Percentiles rank a stretch among this genome's conserved stretches.
phyloP scores from a whole-genome alignment of 2,113 vertebrate species.

The Lipotes vexillifer region DNA sequence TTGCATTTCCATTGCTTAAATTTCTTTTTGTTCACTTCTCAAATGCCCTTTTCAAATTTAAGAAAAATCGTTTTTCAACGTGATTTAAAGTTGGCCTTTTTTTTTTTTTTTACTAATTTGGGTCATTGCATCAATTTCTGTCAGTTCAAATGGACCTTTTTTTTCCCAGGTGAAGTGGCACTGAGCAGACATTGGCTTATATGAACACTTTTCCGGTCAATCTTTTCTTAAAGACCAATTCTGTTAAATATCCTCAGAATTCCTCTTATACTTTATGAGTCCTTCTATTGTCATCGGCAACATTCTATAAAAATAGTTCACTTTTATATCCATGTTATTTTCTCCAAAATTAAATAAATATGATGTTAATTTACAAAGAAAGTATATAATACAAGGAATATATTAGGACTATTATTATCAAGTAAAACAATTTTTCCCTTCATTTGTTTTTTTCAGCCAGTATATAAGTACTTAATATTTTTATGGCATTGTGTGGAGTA shows the following conservation, averaged over 20 bases:
- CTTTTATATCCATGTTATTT: not conserved
- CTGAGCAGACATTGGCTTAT: not conserved
- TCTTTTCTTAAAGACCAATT: slow-evolving; percentile 7
- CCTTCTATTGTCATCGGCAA: not conserved
- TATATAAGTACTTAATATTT: not conserved
- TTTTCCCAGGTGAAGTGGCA: not conserved
- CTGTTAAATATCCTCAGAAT: not conserved
- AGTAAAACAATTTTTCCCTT: not conserved
- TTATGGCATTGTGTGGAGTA: not conserved
- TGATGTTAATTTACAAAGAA: not conserved
- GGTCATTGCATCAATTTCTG: slow-evolving; percentile 4
- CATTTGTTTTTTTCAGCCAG: not conserved
- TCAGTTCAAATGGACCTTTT: not conserved
- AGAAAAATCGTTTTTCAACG: not conserved
- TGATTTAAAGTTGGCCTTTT: not conserved
- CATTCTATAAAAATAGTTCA: not conserved
- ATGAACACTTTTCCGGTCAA: not conserved
- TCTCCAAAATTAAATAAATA: not conserved
- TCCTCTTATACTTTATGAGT: not conserved
- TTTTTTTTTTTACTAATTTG: slow-evolving; percentile 13
- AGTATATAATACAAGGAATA: not conserved
- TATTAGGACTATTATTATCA: not conserved
- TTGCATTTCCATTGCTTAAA: not conserved
- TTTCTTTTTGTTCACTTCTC: not conserved
- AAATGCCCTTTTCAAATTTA: not conserved